Evolutionary conservation across 2,113 vertebrate species (phyloP).

Genomic region (Porphyrio hochstetteri): DNA sequence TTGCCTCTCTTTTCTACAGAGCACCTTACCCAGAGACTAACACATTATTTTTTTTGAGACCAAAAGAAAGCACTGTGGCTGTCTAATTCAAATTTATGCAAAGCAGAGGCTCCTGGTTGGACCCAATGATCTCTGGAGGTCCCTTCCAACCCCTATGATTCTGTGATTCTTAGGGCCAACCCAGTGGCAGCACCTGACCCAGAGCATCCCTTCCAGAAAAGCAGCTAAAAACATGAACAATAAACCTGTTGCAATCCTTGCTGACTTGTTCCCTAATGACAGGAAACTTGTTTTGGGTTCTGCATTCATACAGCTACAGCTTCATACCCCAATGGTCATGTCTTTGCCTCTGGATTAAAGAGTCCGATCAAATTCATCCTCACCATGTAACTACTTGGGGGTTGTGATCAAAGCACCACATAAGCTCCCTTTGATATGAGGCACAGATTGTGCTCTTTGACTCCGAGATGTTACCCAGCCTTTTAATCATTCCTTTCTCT

Average conservation of each 20-base stretch:
- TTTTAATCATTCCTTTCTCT: not conserved
- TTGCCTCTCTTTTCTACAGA: not conserved
- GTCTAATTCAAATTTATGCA: not conserved
- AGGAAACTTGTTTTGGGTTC: not conserved
- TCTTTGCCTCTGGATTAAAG: not conserved
- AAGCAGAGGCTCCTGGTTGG: not conserved
- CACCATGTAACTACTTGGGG: rapidly evolving
- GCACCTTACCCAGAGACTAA: not conserved
- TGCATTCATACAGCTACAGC: not conserved
- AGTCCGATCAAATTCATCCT: not conserved
- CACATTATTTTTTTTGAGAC: too few species aligned
- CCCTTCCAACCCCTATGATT: too few species aligned
- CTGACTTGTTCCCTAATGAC: not conserved
- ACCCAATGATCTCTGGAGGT: too few species aligned
- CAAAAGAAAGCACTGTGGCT: not conserved
- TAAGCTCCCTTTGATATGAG: not conserved
- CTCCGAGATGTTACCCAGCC: not conserved
- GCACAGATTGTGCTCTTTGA: not conserved
- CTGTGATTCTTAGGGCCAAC: rapidly evolving
- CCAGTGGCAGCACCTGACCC: not conserved
- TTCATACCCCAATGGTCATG: not conserved
- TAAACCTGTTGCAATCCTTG: not conserved
- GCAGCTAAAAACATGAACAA: rapidly evolving
- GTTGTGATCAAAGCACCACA: not conserved
- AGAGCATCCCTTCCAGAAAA: not conserved